A percentile compares a stretch with the other conserved stretches of the same genome.
Evolutionary conservation across 2,113 vertebrate genomes (phyloP).

Genomic region (Misgurnus mizolepis): DNA sequence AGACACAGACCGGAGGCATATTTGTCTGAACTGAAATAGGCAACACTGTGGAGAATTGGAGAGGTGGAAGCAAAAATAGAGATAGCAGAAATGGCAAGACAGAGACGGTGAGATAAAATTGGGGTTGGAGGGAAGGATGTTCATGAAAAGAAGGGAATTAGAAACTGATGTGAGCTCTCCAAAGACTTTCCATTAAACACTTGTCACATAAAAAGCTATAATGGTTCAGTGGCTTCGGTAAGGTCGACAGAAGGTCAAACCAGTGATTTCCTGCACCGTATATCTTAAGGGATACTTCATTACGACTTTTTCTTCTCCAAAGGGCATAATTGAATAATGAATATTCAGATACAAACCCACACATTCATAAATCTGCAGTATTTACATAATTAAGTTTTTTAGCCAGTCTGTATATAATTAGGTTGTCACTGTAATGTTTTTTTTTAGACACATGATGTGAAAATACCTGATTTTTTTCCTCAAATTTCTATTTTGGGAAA

Average conservation of each 20-base stretch:
- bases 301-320: neutral
- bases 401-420: no score
- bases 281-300: neutral
- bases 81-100: neutral
- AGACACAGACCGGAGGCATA: slow-evolving; percentile 17
- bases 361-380: no score
- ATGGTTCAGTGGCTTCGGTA: neutral
- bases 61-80: slow-evolving; percentile 17
- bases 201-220: neutral
- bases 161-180: neutral
- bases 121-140: neutral
- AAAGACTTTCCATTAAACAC: neutral
- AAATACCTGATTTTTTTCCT: no score
- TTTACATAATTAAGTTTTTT: no score
- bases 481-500: no score
- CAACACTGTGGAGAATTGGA: slow-evolving; percentile 1
- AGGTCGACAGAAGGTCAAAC: neutral
- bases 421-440: no score
- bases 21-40: slow-evolving; percentile 2
- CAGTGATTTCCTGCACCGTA: neutral
- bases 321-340: no score
- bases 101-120: neutral
- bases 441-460: no score
- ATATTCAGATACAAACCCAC: no score
- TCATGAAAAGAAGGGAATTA: neutral